These are phyloP conservation scores for Coenonympha glycerion DNA, from an alignment of 2,888 invertebrate species.

Conservation along the genomic window DNA sequence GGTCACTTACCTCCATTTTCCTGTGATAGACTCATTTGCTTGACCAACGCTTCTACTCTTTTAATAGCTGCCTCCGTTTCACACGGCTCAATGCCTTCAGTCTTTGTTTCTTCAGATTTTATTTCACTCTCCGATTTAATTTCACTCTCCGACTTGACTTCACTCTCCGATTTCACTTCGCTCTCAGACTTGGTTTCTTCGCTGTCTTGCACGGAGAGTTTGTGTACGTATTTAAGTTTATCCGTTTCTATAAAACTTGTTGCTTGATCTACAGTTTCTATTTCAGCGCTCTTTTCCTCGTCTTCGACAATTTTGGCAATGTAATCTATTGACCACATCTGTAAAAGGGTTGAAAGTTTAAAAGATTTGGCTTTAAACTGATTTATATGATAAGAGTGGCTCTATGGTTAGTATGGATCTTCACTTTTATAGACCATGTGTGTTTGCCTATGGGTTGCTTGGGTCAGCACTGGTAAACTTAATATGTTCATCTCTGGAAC, in stretches of 20 bases:
- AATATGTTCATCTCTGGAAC: no score
- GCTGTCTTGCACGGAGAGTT: conserved; percentile 44
- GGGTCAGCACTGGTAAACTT: no score
- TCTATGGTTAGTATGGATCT: no score
- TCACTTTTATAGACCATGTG: no score
- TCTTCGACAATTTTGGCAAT: conserved; percentile 74
- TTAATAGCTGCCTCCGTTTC: conserved; percentile 72
- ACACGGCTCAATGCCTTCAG: conserved; percentile 46
- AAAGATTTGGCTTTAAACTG: no score
- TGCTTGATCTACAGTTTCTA: conserved; percentile 44
- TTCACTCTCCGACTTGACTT: conserved; percentile 39
- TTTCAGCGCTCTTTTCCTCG: conserved; percentile 67
- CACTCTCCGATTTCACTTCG: conserved; percentile 35
- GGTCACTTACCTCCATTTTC: conserved; percentile 73
- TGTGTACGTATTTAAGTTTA: conserved; percentile 41
- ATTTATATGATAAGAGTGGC: no score
- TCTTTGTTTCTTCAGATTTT: no score
- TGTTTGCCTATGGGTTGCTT: no score
- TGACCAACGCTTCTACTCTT: conserved; percentile 80
- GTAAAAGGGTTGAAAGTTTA: conserved; percentile 17
- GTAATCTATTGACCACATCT: conserved; percentile 99
- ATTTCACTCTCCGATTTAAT: conserved; percentile 36
- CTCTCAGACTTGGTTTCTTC: conserved; percentile 41
- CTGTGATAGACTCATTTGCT: conserved; percentile 86
- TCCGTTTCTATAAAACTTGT: conserved; percentile 48